Evolutionary conservation across 53 echinoderm and acorn worm species (phyloP), one percentile per base, ranked within the genome.

Genomic region (Actinopyga echinites): DNA sequence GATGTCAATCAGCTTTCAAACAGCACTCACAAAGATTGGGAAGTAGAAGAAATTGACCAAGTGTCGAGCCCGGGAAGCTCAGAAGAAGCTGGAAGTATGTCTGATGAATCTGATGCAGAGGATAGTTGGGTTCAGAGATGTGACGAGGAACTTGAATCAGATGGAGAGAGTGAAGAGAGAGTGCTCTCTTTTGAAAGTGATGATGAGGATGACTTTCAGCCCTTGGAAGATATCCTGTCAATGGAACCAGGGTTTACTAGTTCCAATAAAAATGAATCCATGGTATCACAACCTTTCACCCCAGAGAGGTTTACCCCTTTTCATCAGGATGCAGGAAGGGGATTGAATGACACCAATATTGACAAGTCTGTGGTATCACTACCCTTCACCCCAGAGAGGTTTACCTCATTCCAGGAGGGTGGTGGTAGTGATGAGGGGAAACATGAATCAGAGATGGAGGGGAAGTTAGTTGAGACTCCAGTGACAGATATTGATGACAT

Each of bases 401-500:
- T 36, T 1, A 10, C 25, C 4, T 24, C 30, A 44, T 28, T 28
- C 12, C n/a, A 75, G 23, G 30, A 52, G 20, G 75, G 9, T 9
- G 30, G 49, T 7, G 23, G 43, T 10, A 75, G 26, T 11, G 21
- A 62, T 30, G 62, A 62, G 55, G 55, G 55, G 22, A 49, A 49
- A 17, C 13, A 2, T 49, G 62, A 62, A 29, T 10, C 26, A 29
- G 26, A 30, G 26, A 26, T 30, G 30, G 62, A 62, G 0, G 28
- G 30, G 30, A 62, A 29, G 26, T 75, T 43, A 22, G 75, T 73
- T 59, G 89, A 84, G 40, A 89, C 89, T 59, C 95, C 95, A 19
- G 87, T 95, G 57, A 95, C 95, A 9, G 92, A 95, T 57, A 95
- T 95, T 74, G 95, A 95, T 87, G 95, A 95, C 80, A 65, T 95